Base-by-base conservation (phyloP, 2,113 vertebrate genomes). In the Sus scrofa region DNA sequence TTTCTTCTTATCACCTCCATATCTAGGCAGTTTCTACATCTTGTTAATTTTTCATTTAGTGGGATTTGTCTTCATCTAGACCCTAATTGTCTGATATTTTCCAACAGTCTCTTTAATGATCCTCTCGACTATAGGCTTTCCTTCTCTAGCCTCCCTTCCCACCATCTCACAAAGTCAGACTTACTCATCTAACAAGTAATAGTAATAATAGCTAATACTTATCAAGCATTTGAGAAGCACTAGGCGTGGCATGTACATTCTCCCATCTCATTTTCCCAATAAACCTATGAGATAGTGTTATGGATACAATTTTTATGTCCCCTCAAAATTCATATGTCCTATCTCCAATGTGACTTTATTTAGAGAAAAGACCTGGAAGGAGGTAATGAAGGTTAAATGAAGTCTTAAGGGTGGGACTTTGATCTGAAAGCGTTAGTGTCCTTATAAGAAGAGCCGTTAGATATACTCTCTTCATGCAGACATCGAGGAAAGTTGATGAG, bases 11-110 rank as follows among this genome's bases (percentile, higher is more conserved):
- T 67, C 12, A n/a, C 22, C 1, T 63, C 27, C 2, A 2, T 86
- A 13, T 81, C n/a, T 79, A 50, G 34, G 87, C 26, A 60, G 3
- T 83, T 62, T 95, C 54, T 70, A 4, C 62, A 68, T 50, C 50
- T 89, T 77, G 20, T 58, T 75, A 77, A 44, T 22, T 94, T 95
- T 85, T 79, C 13, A 67, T 50, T 71, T 86, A 77, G 50, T 68
- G 82, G 63, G 3, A 60, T 86, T 19, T 73, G 26, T 88, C 20
- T 77, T 77, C 75, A 34, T 50, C 10, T 65, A 52, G 56, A 54
- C 6, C n/a, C n/a, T 44, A 82, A 2, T 54, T 77, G 27, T 65
- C 39, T 91, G 15, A n/a, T 34, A 4, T 63, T 92, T 81, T 91
- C 71, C 14, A 30, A 20, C 12, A 62, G 32, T 56, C 12, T 74